These are phyloP conservation scores for Camponotus pennsylvanicus DNA, from an alignment of 1,140 invertebrate genomes.

Conservation along the genomic window DNA sequence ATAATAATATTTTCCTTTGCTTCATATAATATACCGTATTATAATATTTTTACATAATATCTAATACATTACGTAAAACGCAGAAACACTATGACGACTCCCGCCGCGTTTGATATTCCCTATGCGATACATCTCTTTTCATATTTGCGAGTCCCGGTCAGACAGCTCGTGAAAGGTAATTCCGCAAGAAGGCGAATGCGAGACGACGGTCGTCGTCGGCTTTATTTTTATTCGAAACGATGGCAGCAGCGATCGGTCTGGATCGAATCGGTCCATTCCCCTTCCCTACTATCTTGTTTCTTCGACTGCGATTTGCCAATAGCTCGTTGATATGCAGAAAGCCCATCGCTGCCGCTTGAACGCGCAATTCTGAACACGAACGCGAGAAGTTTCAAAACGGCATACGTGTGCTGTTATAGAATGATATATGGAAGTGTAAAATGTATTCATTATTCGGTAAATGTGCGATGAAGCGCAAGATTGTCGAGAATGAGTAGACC, in stretches of 20 bases:
- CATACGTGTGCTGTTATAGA: slow-evolving; percentile 59
- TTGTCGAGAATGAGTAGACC: not conserved
- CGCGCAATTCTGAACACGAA: slow-evolving; percentile 34
- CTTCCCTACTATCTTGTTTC: slow-evolving; percentile 19
- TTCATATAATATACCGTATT: not conserved
- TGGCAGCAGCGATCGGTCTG: slow-evolving; percentile 40
- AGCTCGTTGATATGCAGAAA: slow-evolving; percentile 76
- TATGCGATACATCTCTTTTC: slow-evolving; percentile 36
- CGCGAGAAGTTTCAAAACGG: slow-evolving; percentile 66
- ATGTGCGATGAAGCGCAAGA: slow-evolving; percentile 14
- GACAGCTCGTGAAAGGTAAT: slow-evolving; percentile 70
- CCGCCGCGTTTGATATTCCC: not conserved
- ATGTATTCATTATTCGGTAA: not conserved
- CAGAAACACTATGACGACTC: not conserved
- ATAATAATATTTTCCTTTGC: slow-evolving; percentile 20
- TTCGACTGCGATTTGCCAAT: slow-evolving; percentile 70
- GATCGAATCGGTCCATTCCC: slow-evolving; percentile 49
- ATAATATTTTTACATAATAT: slow-evolving; percentile 30
- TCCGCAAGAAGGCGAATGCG: slow-evolving; percentile 56
- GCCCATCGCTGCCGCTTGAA: slow-evolving; percentile 53
- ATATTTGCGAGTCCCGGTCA: slow-evolving; percentile 15
- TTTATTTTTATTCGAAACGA: slow-evolving; percentile 68
- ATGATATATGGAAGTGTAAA: slow-evolving; percentile 66
- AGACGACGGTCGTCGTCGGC: slow-evolving; percentile 52
- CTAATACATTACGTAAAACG: slow-evolving; percentile 27